phyloP scores from a whole-genome alignment of 2,797 vertebrate species.

The Esox lucius region DNA sequence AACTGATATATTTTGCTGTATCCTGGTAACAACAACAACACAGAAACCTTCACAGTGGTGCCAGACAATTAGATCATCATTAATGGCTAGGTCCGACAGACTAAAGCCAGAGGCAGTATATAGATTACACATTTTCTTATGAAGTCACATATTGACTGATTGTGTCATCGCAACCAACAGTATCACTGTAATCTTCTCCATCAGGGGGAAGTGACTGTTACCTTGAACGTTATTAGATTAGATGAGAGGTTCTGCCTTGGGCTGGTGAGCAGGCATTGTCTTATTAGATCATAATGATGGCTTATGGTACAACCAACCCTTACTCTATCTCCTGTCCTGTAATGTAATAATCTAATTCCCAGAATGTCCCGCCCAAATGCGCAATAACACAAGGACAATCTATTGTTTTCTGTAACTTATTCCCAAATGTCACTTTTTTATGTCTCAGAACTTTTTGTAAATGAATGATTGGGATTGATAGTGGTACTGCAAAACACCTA shows the following conservation, averaged over 20 bases:
- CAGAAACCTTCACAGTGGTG: not conserved
- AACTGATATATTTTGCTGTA: not conserved
- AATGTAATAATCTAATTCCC: not conserved
- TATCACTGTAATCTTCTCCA: not conserved
- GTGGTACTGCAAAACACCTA: conserved; percentile 4
- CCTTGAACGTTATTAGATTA: not conserved
- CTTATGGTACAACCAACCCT: not conserved
- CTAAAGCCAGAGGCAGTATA: not conserved
- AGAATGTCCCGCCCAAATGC: too few relatives aligned
- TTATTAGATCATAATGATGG: not conserved
- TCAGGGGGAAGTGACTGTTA: not conserved
- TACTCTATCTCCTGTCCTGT: not conserved
- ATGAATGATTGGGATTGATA: conserved; percentile 31
- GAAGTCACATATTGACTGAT: not conserved
- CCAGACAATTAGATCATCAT: conserved; percentile 1
- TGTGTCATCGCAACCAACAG: not conserved
- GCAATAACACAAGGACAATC: not conserved
- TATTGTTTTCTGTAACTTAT: not conserved
- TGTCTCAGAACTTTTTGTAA: conserved; percentile 20
- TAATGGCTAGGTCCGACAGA: not conserved
- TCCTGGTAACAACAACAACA: not conserved
- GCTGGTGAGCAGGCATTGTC: not conserved
- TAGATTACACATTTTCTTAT: not conserved
- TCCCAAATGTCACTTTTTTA: not conserved
- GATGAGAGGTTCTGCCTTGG: not conserved